phyloP scores from a whole-genome alignment of 2,888 invertebrate genomes.

The Drosophila atroscutellata region DNA sequence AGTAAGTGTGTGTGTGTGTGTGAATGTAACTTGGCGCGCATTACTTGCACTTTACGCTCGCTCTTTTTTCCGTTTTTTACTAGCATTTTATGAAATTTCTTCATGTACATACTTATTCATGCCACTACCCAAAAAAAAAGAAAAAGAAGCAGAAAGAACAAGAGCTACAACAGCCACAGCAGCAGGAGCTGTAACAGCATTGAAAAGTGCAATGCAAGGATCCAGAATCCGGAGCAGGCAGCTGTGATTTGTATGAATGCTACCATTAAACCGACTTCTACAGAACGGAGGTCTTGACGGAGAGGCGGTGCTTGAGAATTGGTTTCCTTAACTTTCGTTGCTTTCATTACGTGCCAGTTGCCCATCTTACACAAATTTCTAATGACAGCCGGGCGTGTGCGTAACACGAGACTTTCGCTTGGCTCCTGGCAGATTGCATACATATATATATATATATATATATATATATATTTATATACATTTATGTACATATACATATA shows the following conservation, averaged over 20 bases:
- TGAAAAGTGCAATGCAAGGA: conserved; percentile 68
- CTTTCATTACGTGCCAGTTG: conserved; percentile 44
- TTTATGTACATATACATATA: neutral
- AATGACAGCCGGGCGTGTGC: conserved; percentile 54
- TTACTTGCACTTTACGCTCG: conserved; percentile 52
- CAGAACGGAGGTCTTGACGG: conserved; percentile 1
- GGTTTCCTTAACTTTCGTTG: conserved; percentile 28
- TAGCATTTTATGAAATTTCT: conserved; percentile 61
- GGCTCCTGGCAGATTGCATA: conserved; percentile 7
- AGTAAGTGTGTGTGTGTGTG: conserved; percentile 9
- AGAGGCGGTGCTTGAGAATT: conserved; percentile 5
- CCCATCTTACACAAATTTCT: conserved; percentile 27
- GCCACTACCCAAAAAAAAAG: conserved; percentile 18
- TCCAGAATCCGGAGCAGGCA: conserved; percentile 42
- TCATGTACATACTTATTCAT: conserved; percentile 63
- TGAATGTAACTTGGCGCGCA: conserved; percentile 48
- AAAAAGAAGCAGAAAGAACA: conserved; percentile 10
- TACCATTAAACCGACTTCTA: conserved; percentile 64
- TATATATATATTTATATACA: neutral
- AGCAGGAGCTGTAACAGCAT: conserved; percentile 21
- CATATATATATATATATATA: neutral
- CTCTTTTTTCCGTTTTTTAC: conserved; percentile 28
- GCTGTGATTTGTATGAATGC: conserved; percentile 73
- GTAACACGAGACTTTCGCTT: conserved; percentile 38
- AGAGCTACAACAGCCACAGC: conserved; percentile 18